Base-by-base conservation (phyloP, 2,113 vertebrate species). In the Eurystomus gularis region DNA sequence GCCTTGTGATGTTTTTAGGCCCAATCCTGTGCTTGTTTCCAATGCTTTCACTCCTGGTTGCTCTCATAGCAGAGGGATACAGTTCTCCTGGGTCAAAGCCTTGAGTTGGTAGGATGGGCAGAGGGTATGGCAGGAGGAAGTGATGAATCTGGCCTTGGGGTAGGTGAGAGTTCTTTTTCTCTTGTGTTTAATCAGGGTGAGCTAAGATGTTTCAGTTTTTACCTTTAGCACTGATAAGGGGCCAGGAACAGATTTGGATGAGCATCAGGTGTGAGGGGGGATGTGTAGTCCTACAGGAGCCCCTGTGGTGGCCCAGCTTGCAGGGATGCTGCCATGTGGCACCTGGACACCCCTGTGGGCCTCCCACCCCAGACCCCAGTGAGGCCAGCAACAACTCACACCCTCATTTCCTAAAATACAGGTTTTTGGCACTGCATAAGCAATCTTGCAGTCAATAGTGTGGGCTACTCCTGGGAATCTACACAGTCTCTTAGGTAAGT, bases 401-500 rank as follows among this genome's bases (percentile, higher is more conserved):
- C 9, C 37, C 14, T 7, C 5, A 4, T 72, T 90, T 93, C 75
- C 49, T 82, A 65, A 82, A 84, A 64, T 13, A 44, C 2, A 5
- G 28, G 11, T 16, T 79, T n/a, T 84, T 94, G 57, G 31, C 37
- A 72, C 29, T n/a, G 39, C 13, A 37, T 44, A 79, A 84, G 37
- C 57, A 82, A 15, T 39, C 42, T 61, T 61, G 51, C 51, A 88
- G 49, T 55, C 28, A 17, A 58, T n/a, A 78, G 23, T 15, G 33
- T 80, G 88, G 64, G 72, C 64, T 94, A 21, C 58, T 91, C 82
- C 79, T 54, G 86, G 64, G 64, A 89, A 92, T 49, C 62, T 69
- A 79, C 48, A 7, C 23, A 28, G n/a, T 79, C 46, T 94, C n/a
- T 68, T 82, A 76, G 96, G 94, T 94, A 94, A 95, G 94, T 85